phyloP scores from a whole-genome alignment of 2,113 vertebrate species.

The Symphodus melops region DNA sequence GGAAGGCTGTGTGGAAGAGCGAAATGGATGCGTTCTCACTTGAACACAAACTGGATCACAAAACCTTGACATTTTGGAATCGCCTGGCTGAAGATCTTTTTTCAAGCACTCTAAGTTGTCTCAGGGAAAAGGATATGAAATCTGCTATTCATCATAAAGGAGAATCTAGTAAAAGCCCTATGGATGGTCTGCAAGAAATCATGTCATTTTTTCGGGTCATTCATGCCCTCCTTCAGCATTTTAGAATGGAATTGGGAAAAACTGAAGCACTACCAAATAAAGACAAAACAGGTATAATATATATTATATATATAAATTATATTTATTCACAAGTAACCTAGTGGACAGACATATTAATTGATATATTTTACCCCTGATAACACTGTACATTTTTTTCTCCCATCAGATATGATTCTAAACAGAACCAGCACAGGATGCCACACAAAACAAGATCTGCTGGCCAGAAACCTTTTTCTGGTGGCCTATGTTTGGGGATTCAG shows the following conservation, averaged over 20 bases:
- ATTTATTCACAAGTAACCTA: not conserved
- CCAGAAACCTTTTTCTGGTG: constrained; percentile 83
- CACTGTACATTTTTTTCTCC: not conserved
- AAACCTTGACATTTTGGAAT: constrained; percentile 76
- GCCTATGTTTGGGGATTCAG: constrained; percentile 90
- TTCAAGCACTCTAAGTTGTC: constrained; percentile 74
- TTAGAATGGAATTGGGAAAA: constrained; percentile 40
- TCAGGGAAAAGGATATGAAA: constrained; percentile 65
- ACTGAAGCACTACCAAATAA: constrained; percentile 16
- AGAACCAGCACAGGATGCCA: constrained; percentile 5
- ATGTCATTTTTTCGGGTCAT: constrained; percentile 84
- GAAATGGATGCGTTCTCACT: constrained; percentile 74
- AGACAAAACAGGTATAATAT: constrained; percentile 60
- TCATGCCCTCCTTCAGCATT: constrained; percentile 78
- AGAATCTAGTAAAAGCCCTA: constrained; percentile 31
- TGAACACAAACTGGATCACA: constrained; percentile 71
- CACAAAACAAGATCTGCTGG: constrained; percentile 48
- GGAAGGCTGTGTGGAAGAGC: constrained; percentile 82
- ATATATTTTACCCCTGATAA: not conserved
- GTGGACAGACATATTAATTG: not conserved
- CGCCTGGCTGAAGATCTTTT: constrained; percentile 83
- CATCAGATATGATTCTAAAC: constrained; percentile 8
- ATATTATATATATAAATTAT: too few relatives aligned
- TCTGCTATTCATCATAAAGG: constrained; percentile 65
- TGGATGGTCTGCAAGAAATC: constrained; percentile 82